Conservation (phyloP, 2,797 vertebrate genomes). For the Rhincodon typus region DNA sequence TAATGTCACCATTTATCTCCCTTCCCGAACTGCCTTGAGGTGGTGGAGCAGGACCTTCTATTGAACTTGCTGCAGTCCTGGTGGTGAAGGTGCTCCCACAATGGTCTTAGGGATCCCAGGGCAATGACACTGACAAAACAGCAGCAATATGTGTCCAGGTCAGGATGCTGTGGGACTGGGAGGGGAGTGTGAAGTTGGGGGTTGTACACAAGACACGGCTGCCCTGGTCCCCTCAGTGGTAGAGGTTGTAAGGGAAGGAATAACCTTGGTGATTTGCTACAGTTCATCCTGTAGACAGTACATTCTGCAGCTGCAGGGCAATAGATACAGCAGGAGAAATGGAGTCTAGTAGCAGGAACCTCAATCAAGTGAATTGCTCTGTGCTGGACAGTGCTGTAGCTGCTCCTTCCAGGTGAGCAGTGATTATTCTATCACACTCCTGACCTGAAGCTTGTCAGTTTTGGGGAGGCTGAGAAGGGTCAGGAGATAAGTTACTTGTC, state of each 20-base stretch:
- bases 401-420: too few relatives aligned
- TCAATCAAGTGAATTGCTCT: too few relatives aligned
- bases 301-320: too few relatives aligned
- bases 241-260: background rate
- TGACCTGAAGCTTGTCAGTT: background rate
- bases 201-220: background rate
- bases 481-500: background rate
- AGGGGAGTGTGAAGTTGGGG: background rate
- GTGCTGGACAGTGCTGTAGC: too few relatives aligned
- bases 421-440: too few relatives aligned
- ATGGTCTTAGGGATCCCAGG: too few relatives aligned
- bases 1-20: background rate
- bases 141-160: background rate
- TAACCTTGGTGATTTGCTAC: too few relatives aligned
- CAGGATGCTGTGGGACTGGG: background rate
- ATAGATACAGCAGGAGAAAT: too few relatives aligned
- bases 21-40: background rate
- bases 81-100: background rate
- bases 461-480: background rate
- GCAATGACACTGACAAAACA: background rate
- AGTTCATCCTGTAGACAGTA: too few relatives aligned
- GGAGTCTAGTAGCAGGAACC: too few relatives aligned
- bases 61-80: background rate
- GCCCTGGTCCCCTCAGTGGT: background rate
- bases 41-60: background rate